Conservation (phyloP, 2,113 vertebrate genomes). For the Echinops telfairi region DNA sequence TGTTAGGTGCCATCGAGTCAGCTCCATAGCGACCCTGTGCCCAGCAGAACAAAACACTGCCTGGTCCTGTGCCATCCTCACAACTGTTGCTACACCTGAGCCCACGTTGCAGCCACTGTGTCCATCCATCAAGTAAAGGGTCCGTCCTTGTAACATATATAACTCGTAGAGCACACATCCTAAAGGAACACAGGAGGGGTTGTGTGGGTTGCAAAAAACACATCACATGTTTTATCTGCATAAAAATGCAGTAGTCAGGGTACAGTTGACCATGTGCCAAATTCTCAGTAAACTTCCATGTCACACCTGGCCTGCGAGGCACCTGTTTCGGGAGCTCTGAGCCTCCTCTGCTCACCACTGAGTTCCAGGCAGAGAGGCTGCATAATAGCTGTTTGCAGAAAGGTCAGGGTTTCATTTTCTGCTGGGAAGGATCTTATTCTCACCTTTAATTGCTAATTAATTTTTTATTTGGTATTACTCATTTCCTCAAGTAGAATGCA, state of each 20-base stretch:
- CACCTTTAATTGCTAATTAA: constrained; percentile 50
- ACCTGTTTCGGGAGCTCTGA: constrained; percentile 12
- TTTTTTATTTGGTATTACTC: constrained; percentile 47
- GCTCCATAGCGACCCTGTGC: no score
- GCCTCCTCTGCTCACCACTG: neutral
- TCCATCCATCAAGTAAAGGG: no score
- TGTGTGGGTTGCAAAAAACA: neutral
- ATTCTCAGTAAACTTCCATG: constrained; percentile 13
- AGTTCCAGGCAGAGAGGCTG: neutral
- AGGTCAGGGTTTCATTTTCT: neutral
- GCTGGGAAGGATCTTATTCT: constrained; percentile 11
- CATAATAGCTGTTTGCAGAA: neutral
- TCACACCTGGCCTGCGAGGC: neutral
- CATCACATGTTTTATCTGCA: no score
- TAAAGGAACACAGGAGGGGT: neutral
- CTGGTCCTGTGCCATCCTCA: no score
- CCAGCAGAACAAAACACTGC: no score
- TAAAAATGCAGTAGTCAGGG: neutral
- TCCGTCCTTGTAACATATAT: no score
- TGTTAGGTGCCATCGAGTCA: no score
- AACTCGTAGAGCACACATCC: no score
- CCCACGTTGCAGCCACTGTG: no score
- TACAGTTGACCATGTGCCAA: neutral
- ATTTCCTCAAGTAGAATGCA: constrained; percentile 33
- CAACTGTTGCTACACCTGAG: no score